Conservation (phyloP, 2,113 vertebrate species). For the Pachypanchax playfairii region DNA sequence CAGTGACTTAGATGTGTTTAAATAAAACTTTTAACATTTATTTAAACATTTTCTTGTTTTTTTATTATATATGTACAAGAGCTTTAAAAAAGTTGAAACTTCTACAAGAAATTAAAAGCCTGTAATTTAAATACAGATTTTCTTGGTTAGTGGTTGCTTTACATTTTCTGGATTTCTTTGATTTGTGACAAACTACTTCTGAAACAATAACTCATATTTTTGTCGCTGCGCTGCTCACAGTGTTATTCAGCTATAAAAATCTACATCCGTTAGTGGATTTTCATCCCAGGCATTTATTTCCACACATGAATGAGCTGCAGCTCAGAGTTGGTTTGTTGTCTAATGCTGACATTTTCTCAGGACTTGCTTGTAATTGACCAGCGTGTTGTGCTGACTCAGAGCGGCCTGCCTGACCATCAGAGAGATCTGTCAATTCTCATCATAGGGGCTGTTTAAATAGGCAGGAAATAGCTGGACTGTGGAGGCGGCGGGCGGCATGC, state of each 20-base stretch:
- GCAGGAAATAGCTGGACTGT: constrained; percentile 34
- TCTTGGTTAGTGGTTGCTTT: constrained; percentile 3
- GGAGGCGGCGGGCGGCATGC: neutral
- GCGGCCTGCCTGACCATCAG: constrained; percentile 31
- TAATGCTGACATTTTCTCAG: constrained; percentile 9
- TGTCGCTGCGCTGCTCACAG: constrained; percentile 1
- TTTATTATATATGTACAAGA: neutral
- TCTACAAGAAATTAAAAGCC: neutral
- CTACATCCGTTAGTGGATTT: constrained; percentile 11
- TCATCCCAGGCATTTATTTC: constrained; percentile 37
- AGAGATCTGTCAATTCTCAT: constrained; percentile 22
- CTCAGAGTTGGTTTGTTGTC: constrained; percentile 10
- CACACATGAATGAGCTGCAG: constrained; percentile 26
- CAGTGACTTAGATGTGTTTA: neutral
- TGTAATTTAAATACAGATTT: constrained; percentile 29
- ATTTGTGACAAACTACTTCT: neutral
- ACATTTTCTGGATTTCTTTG: constrained; percentile 2
- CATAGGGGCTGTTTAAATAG: constrained; percentile 51
- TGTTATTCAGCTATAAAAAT: constrained; percentile 16
- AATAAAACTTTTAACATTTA: no score
- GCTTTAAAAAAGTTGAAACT: neutral
- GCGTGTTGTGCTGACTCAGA: constrained; percentile 56
- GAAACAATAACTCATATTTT: neutral
- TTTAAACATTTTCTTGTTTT: neutral
- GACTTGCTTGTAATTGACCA: constrained; percentile 38